phyloP scores from a whole-genome alignment of 2,888 invertebrate species.

The Mylabris sibirica region DNA sequence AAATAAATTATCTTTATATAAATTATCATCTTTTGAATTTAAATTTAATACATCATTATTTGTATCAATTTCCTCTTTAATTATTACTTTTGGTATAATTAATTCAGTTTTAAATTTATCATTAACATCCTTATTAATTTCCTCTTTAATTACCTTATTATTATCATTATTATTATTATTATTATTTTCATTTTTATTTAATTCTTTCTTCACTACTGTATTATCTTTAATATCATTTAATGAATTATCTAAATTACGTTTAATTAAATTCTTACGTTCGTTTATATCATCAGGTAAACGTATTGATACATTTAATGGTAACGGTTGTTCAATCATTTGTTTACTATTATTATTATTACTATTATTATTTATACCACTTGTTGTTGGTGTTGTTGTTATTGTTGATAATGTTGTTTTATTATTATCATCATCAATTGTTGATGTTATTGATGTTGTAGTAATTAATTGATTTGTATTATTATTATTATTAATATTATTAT shows the following conservation, averaged over 20 bases:
- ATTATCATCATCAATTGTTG: conserved; percentile 1
- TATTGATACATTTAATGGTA: conserved; percentile 59
- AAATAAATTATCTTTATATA: conserved; percentile 51
- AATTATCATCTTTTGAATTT: conserved; percentile 46
- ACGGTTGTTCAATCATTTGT: conserved; percentile 36
- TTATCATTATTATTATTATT: conserved; percentile 50
- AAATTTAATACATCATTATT: conserved; percentile 52
- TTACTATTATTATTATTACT: neutral
- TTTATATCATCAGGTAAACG: conserved; percentile 59
- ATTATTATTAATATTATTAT: conserved; percentile 39
- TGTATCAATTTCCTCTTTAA: conserved; percentile 57
- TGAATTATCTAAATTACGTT: conserved; percentile 50
- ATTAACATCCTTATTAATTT: conserved; percentile 48
- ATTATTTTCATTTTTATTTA: conserved; percentile 49
- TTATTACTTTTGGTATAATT: conserved; percentile 66
- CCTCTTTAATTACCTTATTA: conserved; percentile 42
- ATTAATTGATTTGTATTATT: conserved; percentile 26
- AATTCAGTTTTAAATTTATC: conserved; percentile 68
- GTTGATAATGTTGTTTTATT: conserved; percentile 14
- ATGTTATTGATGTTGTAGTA: conserved; percentile 33
- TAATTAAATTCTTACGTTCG: conserved; percentile 60
- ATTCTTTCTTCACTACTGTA: conserved; percentile 53
- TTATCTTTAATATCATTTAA: conserved; percentile 46
- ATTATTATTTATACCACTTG: neutral
- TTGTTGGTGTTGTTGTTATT: conserved; percentile 19